Evolutionary conservation across 1,140 invertebrate species (phyloP).

Genomic region (Hetaerina americana): DNA sequence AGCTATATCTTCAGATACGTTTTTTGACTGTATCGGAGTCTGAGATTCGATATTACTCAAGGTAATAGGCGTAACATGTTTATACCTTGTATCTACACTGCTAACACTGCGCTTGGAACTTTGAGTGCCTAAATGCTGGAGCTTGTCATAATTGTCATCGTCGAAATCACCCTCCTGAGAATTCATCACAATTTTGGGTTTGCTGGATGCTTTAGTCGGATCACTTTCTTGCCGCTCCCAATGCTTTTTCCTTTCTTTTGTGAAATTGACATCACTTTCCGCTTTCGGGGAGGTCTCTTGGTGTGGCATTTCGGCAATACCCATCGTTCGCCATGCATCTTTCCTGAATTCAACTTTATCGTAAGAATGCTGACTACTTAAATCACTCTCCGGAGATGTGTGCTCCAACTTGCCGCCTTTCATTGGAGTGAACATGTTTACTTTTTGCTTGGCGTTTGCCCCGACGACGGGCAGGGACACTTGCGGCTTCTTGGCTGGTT

Average conservation of each 20-base stretch:
- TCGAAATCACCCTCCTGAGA: background rate
- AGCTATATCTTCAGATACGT: constrained; percentile 28
- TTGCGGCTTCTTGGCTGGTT: constrained; percentile 13
- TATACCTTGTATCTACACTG: constrained; percentile 50
- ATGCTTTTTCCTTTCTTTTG: background rate
- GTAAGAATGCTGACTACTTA: constrained; percentile 33
- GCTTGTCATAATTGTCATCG: constrained; percentile 45
- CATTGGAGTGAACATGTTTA: too few relatives aligned
- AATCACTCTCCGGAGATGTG: background rate
- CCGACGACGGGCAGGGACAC: constrained; percentile 1
- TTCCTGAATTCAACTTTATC: constrained; percentile 53
- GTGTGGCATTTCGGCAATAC: constrained; percentile 53
- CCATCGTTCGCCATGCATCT: constrained; percentile 63
- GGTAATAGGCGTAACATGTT: constrained; percentile 33
- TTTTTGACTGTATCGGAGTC: constrained; percentile 20
- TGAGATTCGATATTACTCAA: constrained; percentile 7
- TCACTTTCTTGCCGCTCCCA: background rate
- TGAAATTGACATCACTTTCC: background rate
- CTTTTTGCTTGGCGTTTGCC: constrained; percentile 17
- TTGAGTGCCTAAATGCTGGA: constrained; percentile 60
- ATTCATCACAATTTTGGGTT: background rate
- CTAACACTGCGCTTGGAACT: constrained; percentile 52
- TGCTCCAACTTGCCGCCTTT: constrained; percentile 25
- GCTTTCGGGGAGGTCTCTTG: constrained; percentile 27
- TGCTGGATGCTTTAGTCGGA: background rate